These are phyloP conservation scores for Pantherophis vulpinus DNA, from an alignment of 2,797 vertebrate genomes.

Conservation along the genomic window DNA sequence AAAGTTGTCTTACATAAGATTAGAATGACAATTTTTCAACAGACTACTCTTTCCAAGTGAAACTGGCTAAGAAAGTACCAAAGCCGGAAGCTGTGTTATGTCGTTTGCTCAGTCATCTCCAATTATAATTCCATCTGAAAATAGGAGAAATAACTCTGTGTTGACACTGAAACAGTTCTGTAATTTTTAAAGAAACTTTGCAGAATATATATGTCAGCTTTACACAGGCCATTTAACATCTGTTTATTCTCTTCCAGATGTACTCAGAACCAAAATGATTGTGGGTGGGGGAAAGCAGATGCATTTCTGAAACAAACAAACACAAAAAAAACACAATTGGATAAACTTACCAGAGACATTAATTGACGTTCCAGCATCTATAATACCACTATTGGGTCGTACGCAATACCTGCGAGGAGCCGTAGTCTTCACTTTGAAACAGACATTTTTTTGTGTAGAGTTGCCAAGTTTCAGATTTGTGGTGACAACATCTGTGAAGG, in stretches of 20 bases:
- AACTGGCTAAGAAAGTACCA: neutral
- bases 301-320: neutral
- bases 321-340: neutral
- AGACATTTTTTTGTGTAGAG: conserved; percentile 91
- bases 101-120: neutral
- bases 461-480: conserved; percentile 92
- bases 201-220: neutral
- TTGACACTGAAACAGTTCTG: neutral
- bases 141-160: neutral
- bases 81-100: neutral
- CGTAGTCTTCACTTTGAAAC: conserved; percentile 97
- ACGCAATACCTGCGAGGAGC: conserved; percentile 95
- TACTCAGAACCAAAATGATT: neutral
- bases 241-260: neutral
- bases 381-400: conserved; percentile 92
- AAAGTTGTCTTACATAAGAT: neutral
- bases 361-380: conserved; percentile 86
- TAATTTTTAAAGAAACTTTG: neutral
- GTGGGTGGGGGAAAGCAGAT: neutral
- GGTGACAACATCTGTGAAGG: conserved; percentile 94
- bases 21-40: neutral
- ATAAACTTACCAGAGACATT: conserved; percentile 87
- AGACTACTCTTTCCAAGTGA: neutral
- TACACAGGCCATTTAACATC: neutral
- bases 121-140: neutral